Percentiles rank a stretch among this genome's conserved stretches.
Conservation (phyloP, 2,797 vertebrate species). For the Iguana delicatissima region DNA sequence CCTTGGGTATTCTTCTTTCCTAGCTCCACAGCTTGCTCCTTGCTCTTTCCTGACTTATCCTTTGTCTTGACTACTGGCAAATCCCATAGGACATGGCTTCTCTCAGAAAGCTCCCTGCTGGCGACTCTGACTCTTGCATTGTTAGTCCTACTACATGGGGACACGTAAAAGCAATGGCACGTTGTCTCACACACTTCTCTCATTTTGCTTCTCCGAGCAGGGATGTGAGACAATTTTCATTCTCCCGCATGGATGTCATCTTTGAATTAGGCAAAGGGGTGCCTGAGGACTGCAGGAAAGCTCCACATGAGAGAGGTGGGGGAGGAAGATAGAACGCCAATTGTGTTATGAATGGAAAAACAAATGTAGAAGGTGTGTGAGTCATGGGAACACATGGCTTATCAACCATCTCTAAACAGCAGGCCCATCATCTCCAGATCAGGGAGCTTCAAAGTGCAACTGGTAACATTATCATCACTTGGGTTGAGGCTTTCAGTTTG, state of each 20-base stretch:
- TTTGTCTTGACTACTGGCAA: too few species aligned
- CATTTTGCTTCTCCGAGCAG: neutral
- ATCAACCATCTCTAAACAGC: rapidly evolving
- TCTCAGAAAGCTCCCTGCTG: too few species aligned
- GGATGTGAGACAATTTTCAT: neutral
- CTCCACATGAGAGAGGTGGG: neutral
- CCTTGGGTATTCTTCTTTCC: too few species aligned
- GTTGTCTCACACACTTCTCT: neutral
- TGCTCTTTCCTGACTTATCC: too few species aligned
- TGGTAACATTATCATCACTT: neutral
- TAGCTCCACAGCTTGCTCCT: too few species aligned
- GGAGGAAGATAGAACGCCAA: neutral
- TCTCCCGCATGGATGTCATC: constrained; percentile 19
- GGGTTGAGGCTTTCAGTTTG: too few species aligned
- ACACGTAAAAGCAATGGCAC: neutral
- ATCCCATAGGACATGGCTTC: too few species aligned
- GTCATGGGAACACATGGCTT: rapidly evolving
- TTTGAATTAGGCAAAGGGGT: constrained; percentile 45
- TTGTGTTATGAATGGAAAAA: neutral
- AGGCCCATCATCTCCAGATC: neutral
- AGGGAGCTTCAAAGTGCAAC: neutral
- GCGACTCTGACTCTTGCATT: too few species aligned
- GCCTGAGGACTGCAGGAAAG: neutral
- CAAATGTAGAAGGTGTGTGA: neutral
- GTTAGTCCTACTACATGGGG: neutral